A percentile compares a stretch with the other conserved stretches of the same genome.
Evolutionary conservation across 2,888 invertebrate species (phyloP).

Genomic region (Liposcelis brunnea): DNA sequence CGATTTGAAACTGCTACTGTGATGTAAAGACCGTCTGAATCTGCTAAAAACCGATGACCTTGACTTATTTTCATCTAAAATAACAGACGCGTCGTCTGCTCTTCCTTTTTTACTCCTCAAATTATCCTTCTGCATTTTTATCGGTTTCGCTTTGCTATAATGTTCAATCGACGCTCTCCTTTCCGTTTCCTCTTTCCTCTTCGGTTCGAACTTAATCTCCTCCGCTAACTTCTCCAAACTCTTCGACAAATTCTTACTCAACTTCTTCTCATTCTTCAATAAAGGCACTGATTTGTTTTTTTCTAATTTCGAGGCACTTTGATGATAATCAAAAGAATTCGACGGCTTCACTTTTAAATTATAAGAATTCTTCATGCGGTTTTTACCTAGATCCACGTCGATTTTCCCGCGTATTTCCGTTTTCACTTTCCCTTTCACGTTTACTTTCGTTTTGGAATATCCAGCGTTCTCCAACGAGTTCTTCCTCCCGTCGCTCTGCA

Average conservation of each 20-base stretch:
- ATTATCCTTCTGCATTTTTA: background rate
- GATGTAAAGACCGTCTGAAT: background rate
- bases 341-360: constrained; percentile 5
- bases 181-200: constrained; percentile 14
- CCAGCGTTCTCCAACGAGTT: no score
- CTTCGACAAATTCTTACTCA: constrained; percentile 14
- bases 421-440: no score
- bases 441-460: no score
- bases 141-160: constrained; percentile 1
- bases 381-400: background rate
- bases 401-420: background rate
- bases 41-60: background rate
- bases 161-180: background rate
- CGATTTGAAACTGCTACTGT: no score
- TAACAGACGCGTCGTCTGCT: background rate
- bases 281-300: constrained; percentile 6
- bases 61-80: background rate
- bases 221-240: constrained; percentile 23
- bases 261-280: no score
- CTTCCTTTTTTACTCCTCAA: background rate
- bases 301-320: constrained; percentile 1
- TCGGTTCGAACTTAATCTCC: constrained; percentile 24
- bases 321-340: background rate
- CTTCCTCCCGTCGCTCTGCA: no score
- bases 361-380: background rate